Base-by-base conservation (phyloP, 2,113 vertebrate species). In the Capra hircus region DNA sequence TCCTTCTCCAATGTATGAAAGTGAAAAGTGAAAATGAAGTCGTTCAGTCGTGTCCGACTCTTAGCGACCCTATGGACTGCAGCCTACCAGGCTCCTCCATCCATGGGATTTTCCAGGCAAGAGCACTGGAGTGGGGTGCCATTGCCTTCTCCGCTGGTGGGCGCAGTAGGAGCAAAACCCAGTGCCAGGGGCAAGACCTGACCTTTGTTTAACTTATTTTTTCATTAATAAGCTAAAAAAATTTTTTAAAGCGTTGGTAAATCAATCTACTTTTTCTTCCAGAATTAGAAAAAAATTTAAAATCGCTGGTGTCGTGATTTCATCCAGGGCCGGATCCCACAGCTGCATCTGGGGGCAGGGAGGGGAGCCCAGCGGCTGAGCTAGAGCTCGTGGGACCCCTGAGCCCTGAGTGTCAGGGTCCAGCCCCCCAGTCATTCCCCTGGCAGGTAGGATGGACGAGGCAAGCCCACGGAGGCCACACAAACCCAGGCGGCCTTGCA, bases 21-120 rank as follows among this genome's bases (percentile, higher is more conserved):
- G 57, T 28, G 57, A 60, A 60, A 27, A 59, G 25, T 28, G 27
- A 60, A 28, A 30, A 27, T 60, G 59, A 60, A 60, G 59, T 30
- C 0, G 5, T 0, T 60, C 59, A 30, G 59, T 60, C 12, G 1
- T 60, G 27, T 28, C 12, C 0, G 13, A 60, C 27, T 60, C 59
- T 30, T 60, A 30, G 27, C 13, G 59, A 62, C 59, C 59, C 59
- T 0, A 7, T 62, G 60, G 60, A 30, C 60, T 30, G 28, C 28
- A 28, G 60, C 60, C 13, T 1, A 15, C 60, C 60, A 62, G 60
- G 28, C 28, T 62, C 28, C 60, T 7, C 28, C 27, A 1, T 62
- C 60, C 60, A 7, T 30, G 2, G 13, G 60, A 15, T 62, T 30
- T 7, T 30, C 59, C 59, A 62, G 59, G 59, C 59, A 15, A 62